Evolutionary conservation across 2,113 vertebrate species (phyloP).

Genomic region (Dromiciops gliroides): DNA sequence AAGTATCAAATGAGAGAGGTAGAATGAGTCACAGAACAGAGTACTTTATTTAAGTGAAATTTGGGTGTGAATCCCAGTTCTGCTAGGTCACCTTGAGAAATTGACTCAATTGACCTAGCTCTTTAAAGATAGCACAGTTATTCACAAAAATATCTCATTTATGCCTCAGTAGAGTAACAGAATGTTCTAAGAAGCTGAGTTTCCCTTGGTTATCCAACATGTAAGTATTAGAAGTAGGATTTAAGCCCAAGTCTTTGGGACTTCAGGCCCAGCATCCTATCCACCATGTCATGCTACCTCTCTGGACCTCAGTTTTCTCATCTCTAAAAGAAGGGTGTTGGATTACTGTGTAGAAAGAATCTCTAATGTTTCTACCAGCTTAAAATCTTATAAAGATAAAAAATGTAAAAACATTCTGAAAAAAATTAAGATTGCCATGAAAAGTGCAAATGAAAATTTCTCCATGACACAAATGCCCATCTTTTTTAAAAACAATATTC

Average conservation of each 20-base stretch:
- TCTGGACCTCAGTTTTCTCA: neutral
- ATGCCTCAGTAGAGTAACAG: neutral
- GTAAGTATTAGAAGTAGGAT: neutral
- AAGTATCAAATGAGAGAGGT: neutral
- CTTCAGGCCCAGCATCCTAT: neutral
- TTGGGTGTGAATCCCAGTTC: neutral
- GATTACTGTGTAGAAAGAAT: neutral
- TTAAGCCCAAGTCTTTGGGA: neutral
- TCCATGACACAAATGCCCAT: neutral
- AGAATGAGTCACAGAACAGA: neutral
- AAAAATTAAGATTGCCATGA: neutral
- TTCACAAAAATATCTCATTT: neutral
- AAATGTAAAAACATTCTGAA: neutral
- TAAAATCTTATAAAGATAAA: neutral
- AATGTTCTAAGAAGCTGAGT: neutral
- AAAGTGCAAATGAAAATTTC: neutral
- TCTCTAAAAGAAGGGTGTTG: neutral
- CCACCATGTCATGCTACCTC: neutral
- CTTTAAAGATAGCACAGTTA: neutral
- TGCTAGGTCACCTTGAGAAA: neutral
- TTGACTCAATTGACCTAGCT: neutral
- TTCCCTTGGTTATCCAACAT: neutral
- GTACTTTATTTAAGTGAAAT: neutral
- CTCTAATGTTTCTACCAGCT: neutral
- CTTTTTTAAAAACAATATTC: neutral